Evolutionary conservation across 1,140 invertebrate genomes (phyloP), one percentile per base, ranked within the genome.

Genomic region (Rhyacophila brunnea): DNA sequence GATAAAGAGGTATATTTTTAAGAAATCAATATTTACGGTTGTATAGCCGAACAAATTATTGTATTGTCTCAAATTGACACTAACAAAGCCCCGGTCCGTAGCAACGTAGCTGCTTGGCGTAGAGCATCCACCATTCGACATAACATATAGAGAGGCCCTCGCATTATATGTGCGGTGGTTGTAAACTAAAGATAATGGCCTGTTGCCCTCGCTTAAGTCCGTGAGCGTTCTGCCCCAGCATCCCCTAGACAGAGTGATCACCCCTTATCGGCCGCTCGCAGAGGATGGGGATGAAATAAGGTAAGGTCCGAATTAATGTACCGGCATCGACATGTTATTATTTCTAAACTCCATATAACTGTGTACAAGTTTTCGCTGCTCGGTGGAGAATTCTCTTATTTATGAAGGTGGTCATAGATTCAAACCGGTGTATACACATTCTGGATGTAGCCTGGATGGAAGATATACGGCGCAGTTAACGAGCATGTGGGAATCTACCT

Each of bases 401-500:
- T 64, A 64, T 64, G 61, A 64, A 18, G 56, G 46, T 59, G 61
- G 61, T 64, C 56, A 64, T 64, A 58, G 43, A 44, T 19, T 20
- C 13, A 17, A 44, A 44, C 6, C 34, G 7, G 47, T 17, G 13
- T 32, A n/a, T 43, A 28, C 46, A 36, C 17, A 52, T 13, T 49
- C n/a, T 23, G 40, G 23, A 40, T 49, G 48, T 48, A 57, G 60
- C 55, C n/a, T 42, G 50, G 50, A 52, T 40, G 20, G 50, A 50
- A 64, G 62, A 61, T 62, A 54, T 66, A 62, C 73, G 69, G 71
- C 66, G 70, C 70, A 71, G 72, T 76, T 78, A 78, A 78, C 76
- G 76, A 77, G 72, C 72, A 70, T 73, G 73, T 73, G 73, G 68
- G 73, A 76, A 76, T 74, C 71, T 68, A 75, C 74, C 72, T 75